These are phyloP conservation scores for Azorinus chamasolen DNA, from an alignment of 2,888 invertebrate species.

Conservation along the genomic window DNA sequence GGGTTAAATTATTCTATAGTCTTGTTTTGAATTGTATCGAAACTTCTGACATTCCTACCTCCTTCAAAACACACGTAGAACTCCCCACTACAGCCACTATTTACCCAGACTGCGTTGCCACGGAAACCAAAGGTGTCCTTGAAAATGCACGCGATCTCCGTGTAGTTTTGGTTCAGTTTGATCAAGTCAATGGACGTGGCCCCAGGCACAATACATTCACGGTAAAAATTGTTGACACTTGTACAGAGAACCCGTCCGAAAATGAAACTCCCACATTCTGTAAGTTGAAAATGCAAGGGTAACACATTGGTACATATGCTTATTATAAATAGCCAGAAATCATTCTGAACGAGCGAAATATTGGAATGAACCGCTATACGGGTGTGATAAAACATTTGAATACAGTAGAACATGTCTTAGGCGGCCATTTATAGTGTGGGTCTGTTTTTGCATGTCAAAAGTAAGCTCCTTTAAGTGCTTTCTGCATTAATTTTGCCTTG, in stretches of 20 bases:
- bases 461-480: too few relatives aligned
- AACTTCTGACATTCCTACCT: conserved; percentile 34
- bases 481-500: too few relatives aligned
- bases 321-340: too few relatives aligned
- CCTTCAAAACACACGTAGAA: conserved; percentile 58
- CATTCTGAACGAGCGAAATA: too few relatives aligned
- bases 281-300: neutral
- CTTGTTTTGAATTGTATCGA: too few relatives aligned
- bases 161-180: conserved; percentile 39
- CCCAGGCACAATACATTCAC: conserved; percentile 52
- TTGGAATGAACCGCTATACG: too few relatives aligned
- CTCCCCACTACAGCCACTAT: conserved; percentile 54
- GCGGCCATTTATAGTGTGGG: too few relatives aligned
- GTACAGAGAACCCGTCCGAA: conserved; percentile 39
- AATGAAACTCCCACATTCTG: conserved; percentile 41
- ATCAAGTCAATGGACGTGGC: conserved; percentile 37
- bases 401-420: too few relatives aligned
- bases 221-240: conserved; percentile 47
- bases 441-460: too few relatives aligned
- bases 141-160: conserved; percentile 33
- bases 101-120: conserved; percentile 56
- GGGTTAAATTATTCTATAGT: too few relatives aligned
- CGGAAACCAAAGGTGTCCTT: conserved; percentile 52
- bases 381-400: too few relatives aligned
- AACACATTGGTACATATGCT: too few relatives aligned